A percentile compares a stretch with the other conserved stretches of the same genome.
Evolutionary conservation across 1,140 invertebrate species (phyloP).

Genomic region (Ips typographus): DNA sequence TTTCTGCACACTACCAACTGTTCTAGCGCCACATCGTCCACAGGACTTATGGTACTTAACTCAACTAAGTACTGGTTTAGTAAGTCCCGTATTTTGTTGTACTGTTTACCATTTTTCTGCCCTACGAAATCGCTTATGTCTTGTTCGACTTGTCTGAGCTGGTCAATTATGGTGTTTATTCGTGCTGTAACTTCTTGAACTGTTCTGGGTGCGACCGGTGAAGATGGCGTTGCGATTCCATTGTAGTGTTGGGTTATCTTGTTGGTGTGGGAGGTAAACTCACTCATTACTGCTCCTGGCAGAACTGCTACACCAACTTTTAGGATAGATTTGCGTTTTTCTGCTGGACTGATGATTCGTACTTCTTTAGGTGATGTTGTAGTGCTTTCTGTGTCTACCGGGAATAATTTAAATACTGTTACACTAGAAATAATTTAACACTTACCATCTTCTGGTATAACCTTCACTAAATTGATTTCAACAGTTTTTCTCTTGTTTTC

Average conservation of each 20-base stretch:
- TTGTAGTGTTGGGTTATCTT: constrained; percentile 9
- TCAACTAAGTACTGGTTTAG: constrained; percentile 19
- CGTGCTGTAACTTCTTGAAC: constrained; percentile 17
- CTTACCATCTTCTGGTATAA: constrained; percentile 25
- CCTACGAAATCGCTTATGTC: constrained; percentile 42
- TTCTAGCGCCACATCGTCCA: constrained; percentile 34
- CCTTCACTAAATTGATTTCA: constrained; percentile 35
- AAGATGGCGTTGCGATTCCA: not conserved
- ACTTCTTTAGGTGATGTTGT: constrained; percentile 19
- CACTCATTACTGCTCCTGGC: constrained; percentile 39
- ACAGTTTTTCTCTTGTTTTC: constrained; percentile 33
- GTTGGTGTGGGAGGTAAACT: constrained; percentile 28
- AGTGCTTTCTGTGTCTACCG: not conserved
- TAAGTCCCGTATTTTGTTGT: constrained; percentile 26
- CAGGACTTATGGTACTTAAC: constrained; percentile 12
- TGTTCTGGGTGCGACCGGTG: not conserved
- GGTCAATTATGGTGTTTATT: constrained; percentile 35
- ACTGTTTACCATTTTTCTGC: constrained; percentile 35
- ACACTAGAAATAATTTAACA: not conserved
- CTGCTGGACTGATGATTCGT: constrained; percentile 26
- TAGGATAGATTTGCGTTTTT: constrained; percentile 40
- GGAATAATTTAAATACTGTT: not conserved
- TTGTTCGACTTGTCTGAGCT: constrained; percentile 34
- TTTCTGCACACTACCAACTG: constrained; percentile 35
- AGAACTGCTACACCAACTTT: constrained; percentile 43